phyloP scores from a whole-genome alignment of 2,113 vertebrate genomes.

The Mus pahari region DNA sequence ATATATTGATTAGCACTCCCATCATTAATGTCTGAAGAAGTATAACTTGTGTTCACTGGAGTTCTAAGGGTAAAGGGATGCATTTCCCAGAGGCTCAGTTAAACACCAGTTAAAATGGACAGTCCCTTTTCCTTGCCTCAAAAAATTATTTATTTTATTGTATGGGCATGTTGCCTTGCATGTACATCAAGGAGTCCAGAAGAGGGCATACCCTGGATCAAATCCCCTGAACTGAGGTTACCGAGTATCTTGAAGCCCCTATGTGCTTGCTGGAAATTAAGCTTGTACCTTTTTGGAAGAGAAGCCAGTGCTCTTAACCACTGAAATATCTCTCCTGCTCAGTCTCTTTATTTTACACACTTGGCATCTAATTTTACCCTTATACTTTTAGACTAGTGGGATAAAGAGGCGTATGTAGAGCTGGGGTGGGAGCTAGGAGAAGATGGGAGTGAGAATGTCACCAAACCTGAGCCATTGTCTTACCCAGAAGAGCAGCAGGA shows the following conservation, averaged over 20 bases:
- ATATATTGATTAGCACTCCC: not conserved
- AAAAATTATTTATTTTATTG: not conserved
- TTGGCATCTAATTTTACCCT: not conserved
- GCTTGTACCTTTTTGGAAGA: not conserved
- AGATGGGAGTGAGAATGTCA: not conserved
- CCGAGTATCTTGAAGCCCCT: not conserved
- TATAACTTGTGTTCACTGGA: not conserved
- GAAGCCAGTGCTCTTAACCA: not conserved
- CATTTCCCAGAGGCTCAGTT: not conserved
- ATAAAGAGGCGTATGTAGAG: not conserved
- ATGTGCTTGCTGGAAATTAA: not conserved
- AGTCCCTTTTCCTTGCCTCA: not conserved
- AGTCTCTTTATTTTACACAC: not conserved
- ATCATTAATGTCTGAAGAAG: not conserved
- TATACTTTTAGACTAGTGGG: not conserved
- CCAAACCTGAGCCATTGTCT: not conserved
- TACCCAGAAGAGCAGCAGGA: not conserved
- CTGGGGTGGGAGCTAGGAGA: not conserved
- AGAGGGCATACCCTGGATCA: too few relatives aligned
- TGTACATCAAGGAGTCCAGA: not conserved
- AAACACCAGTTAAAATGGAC: conserved; percentile 13
- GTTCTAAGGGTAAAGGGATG: not conserved
- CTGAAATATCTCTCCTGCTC: not conserved
- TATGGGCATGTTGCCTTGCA: not conserved
- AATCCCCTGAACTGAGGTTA: not conserved